Evolutionary conservation across 2,888 invertebrate species (phyloP), one percentile per base, ranked within the genome.

Genomic region (Argyresthia goedartella): DNA sequence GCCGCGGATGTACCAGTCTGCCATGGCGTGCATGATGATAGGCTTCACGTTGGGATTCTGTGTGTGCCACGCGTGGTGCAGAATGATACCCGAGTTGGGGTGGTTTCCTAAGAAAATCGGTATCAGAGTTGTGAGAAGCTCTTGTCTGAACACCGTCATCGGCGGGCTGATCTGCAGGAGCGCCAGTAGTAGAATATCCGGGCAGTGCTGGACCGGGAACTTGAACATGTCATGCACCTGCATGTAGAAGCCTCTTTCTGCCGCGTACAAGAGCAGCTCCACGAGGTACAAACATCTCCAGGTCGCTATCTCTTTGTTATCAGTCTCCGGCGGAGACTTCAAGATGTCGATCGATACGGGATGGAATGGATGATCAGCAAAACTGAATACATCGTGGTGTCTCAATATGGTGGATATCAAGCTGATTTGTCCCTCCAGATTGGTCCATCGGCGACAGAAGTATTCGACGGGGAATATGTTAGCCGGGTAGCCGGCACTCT

Each of bases 51-150:
- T 89, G 14, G 88, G 89, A 60, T 91, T 91, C 66, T 92, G 93
- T 51, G 92, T 91, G 71, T 96, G 95, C 99, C 99, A 99, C 4
- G 97, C 97, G 70, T 96, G 95, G 76, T 98, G 97, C 52, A 99
- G 86, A 57, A 99, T 95, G n/a, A 96, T 95, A 33, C 94, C 96
- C 0, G 98, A 96, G 79, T 99, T 99, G 0, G 97, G 96, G 86
- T 99, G 98, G 80, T 96, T 97, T 41, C 94, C 94, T 53, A 99
- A 87, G 80, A 99, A 98, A 61, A 97, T 93, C 2, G 97, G 97
- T 73, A 99, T 94, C 39, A 99, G 81, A 51, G 91, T 93, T 47
- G 93, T 91, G 58, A 99, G 88, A 53, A 99, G 81, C 69, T 98
- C 98, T 77, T 96, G 95, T 54, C 96, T 88, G 43, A 95, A 81